These are phyloP conservation scores for Xerus inauris DNA, from an alignment of 2,113 vertebrate genomes.

Conservation along the genomic window DNA sequence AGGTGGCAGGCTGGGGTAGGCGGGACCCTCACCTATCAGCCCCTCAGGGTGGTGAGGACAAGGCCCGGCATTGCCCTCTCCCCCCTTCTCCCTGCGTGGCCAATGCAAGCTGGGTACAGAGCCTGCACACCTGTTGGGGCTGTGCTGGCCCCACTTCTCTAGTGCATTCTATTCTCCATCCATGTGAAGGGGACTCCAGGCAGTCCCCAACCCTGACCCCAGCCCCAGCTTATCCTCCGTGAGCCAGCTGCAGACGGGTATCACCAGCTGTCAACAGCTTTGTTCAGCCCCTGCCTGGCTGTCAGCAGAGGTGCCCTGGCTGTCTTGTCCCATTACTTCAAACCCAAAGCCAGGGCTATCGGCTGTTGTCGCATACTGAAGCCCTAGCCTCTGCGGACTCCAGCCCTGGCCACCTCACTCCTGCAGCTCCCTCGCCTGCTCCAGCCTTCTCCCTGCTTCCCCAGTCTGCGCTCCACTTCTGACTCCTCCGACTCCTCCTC, in stretches of 20 bases:
- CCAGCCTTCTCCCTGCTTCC: constrained; percentile 63
- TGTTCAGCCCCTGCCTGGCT: background rate
- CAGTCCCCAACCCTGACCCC: background rate
- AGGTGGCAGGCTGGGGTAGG: background rate
- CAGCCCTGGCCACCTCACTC: background rate
- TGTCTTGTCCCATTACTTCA: background rate
- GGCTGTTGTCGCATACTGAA: background rate
- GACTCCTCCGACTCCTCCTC: constrained; percentile 81
- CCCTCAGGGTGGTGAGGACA: background rate
- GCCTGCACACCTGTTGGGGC: background rate
- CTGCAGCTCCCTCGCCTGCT: background rate
- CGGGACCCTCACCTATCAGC: background rate
- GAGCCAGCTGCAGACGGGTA: background rate
- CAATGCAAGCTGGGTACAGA: background rate
- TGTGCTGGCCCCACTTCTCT: fast-evolving
- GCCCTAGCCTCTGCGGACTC: background rate
- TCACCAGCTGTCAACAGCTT: background rate
- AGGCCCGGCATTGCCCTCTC: background rate
- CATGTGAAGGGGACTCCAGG: background rate
- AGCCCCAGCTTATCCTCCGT: background rate
- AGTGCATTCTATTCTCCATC: no score
- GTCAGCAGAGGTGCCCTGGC: background rate
- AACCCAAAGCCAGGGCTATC: background rate
- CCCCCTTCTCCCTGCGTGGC: background rate
- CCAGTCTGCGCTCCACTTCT: background rate